A percentile compares a stretch with the other conserved stretches of the same genome.
phyloP scores from a whole-genome alignment of 2,797 vertebrate genomes.

The Melanotaenia trifasciata region DNA sequence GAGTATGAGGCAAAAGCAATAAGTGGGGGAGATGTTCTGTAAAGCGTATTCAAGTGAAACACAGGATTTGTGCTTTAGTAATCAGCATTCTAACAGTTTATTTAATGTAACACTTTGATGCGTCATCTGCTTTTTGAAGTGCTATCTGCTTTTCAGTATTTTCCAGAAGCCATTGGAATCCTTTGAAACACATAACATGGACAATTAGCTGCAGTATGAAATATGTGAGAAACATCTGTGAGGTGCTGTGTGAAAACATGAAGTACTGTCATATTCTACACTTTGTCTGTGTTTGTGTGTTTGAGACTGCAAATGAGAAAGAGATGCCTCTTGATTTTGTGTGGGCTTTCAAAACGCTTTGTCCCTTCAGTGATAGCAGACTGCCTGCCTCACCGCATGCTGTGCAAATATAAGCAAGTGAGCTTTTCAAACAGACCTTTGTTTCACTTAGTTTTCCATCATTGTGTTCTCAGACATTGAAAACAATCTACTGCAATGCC shows the following conservation, averaged over 20 bases:
- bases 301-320: constrained; percentile 21
- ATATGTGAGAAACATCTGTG: background rate
- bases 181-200: background rate
- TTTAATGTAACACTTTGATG: background rate
- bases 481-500: constrained; percentile 28
- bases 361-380: constrained; percentile 51
- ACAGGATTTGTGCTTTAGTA: background rate
- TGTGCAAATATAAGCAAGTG: constrained; percentile 56
- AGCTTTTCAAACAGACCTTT: constrained; percentile 46
- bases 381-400: constrained; percentile 52
- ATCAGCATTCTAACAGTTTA: background rate
- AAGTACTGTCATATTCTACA: constrained; percentile 3
- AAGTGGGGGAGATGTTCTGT: constrained; percentile 25
- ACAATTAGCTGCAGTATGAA: background rate
- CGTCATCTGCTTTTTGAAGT: background rate
- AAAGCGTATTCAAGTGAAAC: constrained; percentile 25
- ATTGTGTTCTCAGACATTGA: constrained; percentile 15
- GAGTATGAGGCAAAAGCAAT: constrained; percentile 13
- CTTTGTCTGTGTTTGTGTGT: constrained; percentile 11
- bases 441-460: constrained; percentile 39
- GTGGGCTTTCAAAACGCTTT: constrained; percentile 51
- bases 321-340: constrained; percentile 36
- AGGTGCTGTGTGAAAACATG: background rate
- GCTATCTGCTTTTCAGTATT: background rate
- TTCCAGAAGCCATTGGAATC: background rate